Conservation (phyloP, 2,888 invertebrate species). For the Pseudanteris insignis region DNA sequence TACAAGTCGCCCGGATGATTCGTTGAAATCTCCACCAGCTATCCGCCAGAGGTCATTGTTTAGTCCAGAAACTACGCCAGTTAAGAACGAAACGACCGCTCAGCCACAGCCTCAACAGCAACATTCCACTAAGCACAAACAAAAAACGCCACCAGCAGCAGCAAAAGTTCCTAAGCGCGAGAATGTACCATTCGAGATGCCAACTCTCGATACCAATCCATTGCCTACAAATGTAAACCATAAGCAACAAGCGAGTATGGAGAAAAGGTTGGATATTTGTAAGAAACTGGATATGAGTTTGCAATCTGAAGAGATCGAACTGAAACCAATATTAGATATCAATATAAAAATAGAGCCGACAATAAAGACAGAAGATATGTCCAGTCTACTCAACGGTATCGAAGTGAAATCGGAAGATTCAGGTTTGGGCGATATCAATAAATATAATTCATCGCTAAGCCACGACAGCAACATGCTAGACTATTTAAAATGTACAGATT, state of each 20-base stretch:
- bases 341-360: too few species aligned
- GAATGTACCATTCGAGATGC: constrained; percentile 22
- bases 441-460: constrained; percentile 4
- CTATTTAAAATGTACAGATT: background rate
- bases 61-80: constrained; percentile 73
- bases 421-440: constrained; percentile 1
- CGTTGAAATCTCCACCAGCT: constrained; percentile 45
- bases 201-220: background rate
- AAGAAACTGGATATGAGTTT: constrained; percentile 1
- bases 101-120: too few species aligned
- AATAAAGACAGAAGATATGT: background rate
- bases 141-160: constrained; percentile 67
- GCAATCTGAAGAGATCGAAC: background rate
- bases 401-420: background rate
- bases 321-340: background rate
- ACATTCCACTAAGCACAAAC: constrained; percentile 62
- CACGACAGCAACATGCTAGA: background rate
- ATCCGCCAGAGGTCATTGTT: constrained; percentile 69
- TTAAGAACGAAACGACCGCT: constrained; percentile 68
- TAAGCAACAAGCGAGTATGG: background rate
- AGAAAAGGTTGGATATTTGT: too few species aligned
- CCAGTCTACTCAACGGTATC: constrained; percentile 8
- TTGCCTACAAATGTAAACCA: background rate
- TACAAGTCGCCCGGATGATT: constrained; percentile 51
- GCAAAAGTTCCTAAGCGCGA: constrained; percentile 54